Percentiles rank a stretch among this genome's conserved stretches.
Evolutionary conservation across 2,113 vertebrate species (phyloP).

Genomic region (Acinonyx jubatus): DNA sequence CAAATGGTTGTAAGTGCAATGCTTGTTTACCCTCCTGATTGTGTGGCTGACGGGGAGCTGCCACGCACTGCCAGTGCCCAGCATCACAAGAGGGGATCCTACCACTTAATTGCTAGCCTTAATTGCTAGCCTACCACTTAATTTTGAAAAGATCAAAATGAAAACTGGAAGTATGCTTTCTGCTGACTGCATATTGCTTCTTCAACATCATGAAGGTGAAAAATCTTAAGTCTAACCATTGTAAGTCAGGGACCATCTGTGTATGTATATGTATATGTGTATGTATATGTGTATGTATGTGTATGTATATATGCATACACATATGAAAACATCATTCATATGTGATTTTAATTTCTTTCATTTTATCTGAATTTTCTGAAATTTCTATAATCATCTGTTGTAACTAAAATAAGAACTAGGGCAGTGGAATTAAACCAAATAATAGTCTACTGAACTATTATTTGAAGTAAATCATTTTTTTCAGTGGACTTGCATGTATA

Average conservation of each 20-base stretch:
- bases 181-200: neutral
- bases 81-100: neutral
- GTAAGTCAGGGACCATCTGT: neutral
- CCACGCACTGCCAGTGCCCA: neutral
- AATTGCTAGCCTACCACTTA: neutral
- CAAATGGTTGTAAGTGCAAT: neutral
- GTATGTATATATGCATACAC: neutral
- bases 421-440: neutral
- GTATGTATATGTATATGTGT: neutral
- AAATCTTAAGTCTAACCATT: neutral
- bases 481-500: neutral
- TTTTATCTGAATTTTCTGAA: slow-evolving; percentile 16
- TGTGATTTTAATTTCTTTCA: neutral
- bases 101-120: neutral
- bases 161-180: neutral
- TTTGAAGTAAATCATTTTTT: neutral
- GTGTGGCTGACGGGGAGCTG: neutral
- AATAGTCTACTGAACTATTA: neutral
- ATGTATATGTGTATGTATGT: neutral
- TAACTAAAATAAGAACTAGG: neutral
- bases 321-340: neutral
- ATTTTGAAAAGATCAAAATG: neutral
- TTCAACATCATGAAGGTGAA: neutral
- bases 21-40: neutral
- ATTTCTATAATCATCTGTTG: neutral